A percentile compares a stretch with the other conserved stretches of the same genome.
Conservation (phyloP, 2,113 vertebrate species). For the Bubo bubo region DNA sequence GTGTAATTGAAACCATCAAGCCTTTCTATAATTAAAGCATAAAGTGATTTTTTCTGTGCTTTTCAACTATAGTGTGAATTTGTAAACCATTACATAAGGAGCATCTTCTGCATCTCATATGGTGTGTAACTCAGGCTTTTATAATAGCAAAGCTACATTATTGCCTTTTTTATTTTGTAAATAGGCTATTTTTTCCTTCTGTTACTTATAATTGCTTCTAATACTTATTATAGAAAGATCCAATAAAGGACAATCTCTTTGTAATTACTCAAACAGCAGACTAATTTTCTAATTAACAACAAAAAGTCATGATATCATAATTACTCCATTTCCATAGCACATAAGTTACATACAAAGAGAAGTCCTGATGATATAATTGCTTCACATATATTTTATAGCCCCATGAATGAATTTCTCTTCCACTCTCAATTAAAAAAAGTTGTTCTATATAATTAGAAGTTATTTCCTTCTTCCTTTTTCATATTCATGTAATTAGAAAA, state of each 20-base stretch:
- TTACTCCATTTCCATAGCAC: slow-evolving; percentile 28
- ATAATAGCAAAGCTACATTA: background rate
- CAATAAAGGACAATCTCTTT: slow-evolving; percentile 15
- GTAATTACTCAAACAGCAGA: slow-evolving; percentile 39
- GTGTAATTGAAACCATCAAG: background rate
- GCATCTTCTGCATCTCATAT: background rate
- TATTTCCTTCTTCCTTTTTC: slow-evolving; percentile 27
- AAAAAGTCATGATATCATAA: slow-evolving; percentile 54
- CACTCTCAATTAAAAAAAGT: slow-evolving; percentile 2
- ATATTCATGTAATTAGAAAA: slow-evolving; percentile 24
- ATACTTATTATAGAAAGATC: slow-evolving; percentile 30
- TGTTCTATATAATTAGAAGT: slow-evolving; percentile 26
- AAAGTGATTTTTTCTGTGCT: background rate
- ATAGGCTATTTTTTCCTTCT: slow-evolving; percentile 32
- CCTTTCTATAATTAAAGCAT: background rate
- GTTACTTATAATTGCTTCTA: slow-evolving; percentile 39
- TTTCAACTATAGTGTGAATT: background rate
- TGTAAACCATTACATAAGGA: background rate
- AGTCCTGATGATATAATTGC: slow-evolving; percentile 43
- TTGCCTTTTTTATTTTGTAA: slow-evolving; percentile 32
- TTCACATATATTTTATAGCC: slow-evolving; percentile 1
- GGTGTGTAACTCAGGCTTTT: background rate
- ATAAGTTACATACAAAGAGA: slow-evolving; percentile 18
- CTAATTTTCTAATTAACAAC: slow-evolving; percentile 65
- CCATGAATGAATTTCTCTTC: slow-evolving; percentile 10